Conservation (phyloP, 2,113 vertebrate genomes). For the Larimichthys crocea region DNA sequence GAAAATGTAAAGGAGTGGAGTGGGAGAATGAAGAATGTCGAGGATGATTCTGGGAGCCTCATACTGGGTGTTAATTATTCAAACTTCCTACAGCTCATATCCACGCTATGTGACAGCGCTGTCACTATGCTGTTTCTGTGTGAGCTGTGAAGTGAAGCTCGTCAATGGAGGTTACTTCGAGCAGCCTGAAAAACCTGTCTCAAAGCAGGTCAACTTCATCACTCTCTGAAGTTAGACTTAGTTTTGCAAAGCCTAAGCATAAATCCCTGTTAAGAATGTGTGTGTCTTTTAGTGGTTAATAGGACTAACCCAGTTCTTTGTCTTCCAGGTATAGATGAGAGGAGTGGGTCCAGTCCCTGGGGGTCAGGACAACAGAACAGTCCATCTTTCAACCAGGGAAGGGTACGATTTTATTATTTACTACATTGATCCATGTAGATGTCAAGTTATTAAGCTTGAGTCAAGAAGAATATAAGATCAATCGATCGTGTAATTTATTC, state of each 20-base stretch:
- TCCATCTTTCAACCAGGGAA: constrained; percentile 90
- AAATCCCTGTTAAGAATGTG: constrained; percentile 17
- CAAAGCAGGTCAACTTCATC: constrained; percentile 66
- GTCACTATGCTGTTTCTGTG: constrained; percentile 69
- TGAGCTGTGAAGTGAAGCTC: constrained; percentile 61
- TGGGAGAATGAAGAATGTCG: constrained; percentile 75
- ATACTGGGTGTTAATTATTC: constrained; percentile 83
- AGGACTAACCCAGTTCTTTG: constrained; percentile 57
- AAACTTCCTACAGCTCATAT: constrained; percentile 81
- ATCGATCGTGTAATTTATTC: background rate
- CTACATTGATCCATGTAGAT: background rate
- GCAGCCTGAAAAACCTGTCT: constrained; percentile 46
- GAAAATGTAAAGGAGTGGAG: constrained; percentile 76
- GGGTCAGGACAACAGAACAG: constrained; percentile 89
- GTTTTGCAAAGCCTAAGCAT: constrained; percentile 31
- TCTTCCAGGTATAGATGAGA: constrained; percentile 91
- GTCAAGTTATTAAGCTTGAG: background rate
- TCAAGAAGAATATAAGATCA: background rate
- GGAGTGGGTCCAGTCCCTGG: constrained; percentile 91
- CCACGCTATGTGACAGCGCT: constrained; percentile 72
- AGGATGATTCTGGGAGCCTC: constrained; percentile 77
- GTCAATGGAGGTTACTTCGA: constrained; percentile 55
- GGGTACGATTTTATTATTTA: constrained; percentile 82
- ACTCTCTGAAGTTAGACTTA: constrained; percentile 39
- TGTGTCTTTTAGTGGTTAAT: background rate